Evolutionary conservation across 2,797 vertebrate genomes (phyloP), one percentile per base, ranked within the genome.

Genomic region (Tokudaia muenninki): DNA sequence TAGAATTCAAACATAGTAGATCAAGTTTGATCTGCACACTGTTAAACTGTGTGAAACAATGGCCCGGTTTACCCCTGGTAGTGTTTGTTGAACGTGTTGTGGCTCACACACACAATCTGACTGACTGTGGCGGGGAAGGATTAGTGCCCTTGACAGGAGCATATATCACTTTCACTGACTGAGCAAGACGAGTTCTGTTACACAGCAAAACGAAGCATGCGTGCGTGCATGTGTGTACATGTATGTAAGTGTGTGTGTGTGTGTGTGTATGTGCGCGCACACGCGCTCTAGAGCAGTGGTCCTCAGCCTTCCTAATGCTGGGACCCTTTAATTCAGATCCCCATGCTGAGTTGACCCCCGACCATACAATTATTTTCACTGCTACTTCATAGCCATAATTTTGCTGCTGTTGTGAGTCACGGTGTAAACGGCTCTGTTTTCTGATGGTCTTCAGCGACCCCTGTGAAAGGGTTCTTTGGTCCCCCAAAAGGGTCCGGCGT

Each of bases 401-500:
- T 44, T 83, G 37, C 24, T 14, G 4, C 61, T 1, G 5, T n/a
- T 86, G 4, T 50, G 63, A 50, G 13, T 24, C 1, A 0, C 13
- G 21, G 50, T 14, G 3, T 50, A 50, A 50, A 67, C 5, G 14
- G 24, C 61, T 50, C 11, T 67, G 29, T 67, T 34, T 84, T 34
- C 37, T 0, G 10, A 22, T 22, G 41, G 44, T 86, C 82, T 67
- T 50, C 12, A 12, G 34, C 0, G n/a, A 67, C 44, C 61, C 31
- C 6, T 13, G 19, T 8, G 44, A 61, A 86, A 86, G 17, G 8
- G 61, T 47, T 5, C 16, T 65, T 84, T 84, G 13, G 47, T 5
- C 3, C 31, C 31, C 72, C 3, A 50, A 34, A 14, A 44, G 29
- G 41, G 29, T 84, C 10, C 0, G 0, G 29, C 6, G 0, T 0